These are phyloP conservation scores for Antennarius striatus DNA, from an alignment of 2,113 vertebrate genomes.

Conservation along the genomic window DNA sequence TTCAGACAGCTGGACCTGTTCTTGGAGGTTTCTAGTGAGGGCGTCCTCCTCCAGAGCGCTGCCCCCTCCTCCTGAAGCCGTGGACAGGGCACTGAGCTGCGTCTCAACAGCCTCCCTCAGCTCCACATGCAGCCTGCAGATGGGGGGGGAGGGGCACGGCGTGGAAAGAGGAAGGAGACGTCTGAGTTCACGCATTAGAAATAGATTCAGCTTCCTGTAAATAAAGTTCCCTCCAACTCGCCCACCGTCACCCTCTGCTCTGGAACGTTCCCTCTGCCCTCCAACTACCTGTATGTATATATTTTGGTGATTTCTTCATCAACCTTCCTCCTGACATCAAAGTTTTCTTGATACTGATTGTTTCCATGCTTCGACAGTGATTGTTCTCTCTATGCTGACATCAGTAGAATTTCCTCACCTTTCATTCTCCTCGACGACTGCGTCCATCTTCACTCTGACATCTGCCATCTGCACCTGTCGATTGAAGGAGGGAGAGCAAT, in stretches of 20 bases:
- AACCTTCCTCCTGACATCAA: no score
- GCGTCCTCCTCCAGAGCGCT: conserved; percentile 74
- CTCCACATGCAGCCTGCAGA: conserved; percentile 84
- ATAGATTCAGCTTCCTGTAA: no score
- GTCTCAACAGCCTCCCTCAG: conserved; percentile 85
- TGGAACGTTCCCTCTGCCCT: no score
- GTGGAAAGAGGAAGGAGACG: not conserved
- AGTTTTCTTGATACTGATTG: no score
- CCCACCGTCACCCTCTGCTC: no score
- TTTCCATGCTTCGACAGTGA: no score
- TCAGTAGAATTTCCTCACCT: conserved; percentile 76
- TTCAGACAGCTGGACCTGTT: conserved; percentile 84
- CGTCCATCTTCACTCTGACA: conserved; percentile 85
- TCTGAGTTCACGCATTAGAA: no score
- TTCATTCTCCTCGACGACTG: conserved; percentile 90
- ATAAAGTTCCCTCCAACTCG: no score
- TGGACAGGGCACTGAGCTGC: conserved; percentile 83
- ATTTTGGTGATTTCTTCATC: no score
- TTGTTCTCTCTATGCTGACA: no score
- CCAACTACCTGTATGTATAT: no score
- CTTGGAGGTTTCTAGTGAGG: conserved; percentile 83
- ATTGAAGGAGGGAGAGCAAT: conserved; percentile 37
- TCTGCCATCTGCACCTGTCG: conserved; percentile 83
- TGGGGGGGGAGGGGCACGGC: not conserved
- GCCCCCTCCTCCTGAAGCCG: conserved; percentile 53